Percentiles rank a stretch among this genome's conserved stretches.
These are phyloP conservation scores for Erebia epiphron DNA, from an alignment of 2,888 invertebrate genomes.

Conservation along the genomic window DNA sequence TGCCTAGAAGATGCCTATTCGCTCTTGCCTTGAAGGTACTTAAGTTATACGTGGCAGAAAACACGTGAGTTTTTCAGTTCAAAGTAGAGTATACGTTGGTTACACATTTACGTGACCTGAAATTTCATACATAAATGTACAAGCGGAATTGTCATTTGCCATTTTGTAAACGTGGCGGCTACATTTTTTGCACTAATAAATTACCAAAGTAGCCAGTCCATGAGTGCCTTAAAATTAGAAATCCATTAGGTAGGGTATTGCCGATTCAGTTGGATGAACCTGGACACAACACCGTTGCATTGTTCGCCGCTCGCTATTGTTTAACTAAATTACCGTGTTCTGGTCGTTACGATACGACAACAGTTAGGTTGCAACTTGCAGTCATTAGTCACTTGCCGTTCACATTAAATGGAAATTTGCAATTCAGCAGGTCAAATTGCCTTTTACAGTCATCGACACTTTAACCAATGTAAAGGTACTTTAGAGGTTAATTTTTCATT, in stretches of 20 bases:
- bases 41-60: too few relatives aligned
- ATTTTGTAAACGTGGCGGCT: too few relatives aligned
- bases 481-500: too few relatives aligned
- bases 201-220: not conserved
- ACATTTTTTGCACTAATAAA: not conserved
- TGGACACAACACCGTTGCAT: conserved; percentile 15
- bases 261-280: conserved; percentile 13
- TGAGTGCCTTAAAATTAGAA: conserved; percentile 1
- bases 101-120: too few relatives aligned
- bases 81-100: too few relatives aligned
- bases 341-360: conserved; percentile 15
- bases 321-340: conserved; percentile 2
- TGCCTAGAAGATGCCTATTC: too few relatives aligned
- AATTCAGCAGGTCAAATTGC: conserved; percentile 7
- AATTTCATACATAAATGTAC: too few relatives aligned
- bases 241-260: not conserved
- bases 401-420: conserved; percentile 8
- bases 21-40: too few relatives aligned
- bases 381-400: conserved; percentile 18
- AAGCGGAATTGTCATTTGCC: too few relatives aligned
- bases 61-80: too few relatives aligned
- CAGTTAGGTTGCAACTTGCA: conserved; percentile 19
- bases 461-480: too few relatives aligned
- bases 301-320: conserved; percentile 15
- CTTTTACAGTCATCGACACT: too few relatives aligned